Base-by-base conservation (phyloP, 2,113 vertebrate species). In the Oceanodroma tethys region DNA sequence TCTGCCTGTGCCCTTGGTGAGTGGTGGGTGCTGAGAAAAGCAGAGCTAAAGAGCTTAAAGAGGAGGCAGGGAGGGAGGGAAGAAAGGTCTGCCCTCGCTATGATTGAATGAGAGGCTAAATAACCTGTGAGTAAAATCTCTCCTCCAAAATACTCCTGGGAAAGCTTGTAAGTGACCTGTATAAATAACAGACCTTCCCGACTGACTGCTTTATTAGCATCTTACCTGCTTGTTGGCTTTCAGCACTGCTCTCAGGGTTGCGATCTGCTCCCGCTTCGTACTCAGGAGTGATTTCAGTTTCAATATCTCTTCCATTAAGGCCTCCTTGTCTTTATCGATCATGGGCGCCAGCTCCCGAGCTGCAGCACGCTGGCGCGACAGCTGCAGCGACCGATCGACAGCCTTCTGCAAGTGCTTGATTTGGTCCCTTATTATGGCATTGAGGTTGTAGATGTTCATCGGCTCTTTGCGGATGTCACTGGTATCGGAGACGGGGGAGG, bases 401-500 rank as follows among this genome's bases (percentile, higher is more conserved):
- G 99, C 99, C 97, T 99, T 99, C 98, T 99, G 99, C 81, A 99
- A 98, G 91, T 99, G 99, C 96, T 99, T 99, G 96, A 99, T 99
- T 98, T 99, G 99, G 98, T 99, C 99, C 97, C 99, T 98, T 96
- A 99, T 99, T 82, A 99, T 99, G 98, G 99, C 99, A 30, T 99
- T 99, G 92, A 99, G 98, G 98, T 99, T 99, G 97, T 99, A 99
- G 98, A 99, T 99, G 94, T 99, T 99, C 99, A 99, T 99, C 18
- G 99, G 99, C 98, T 99, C 99, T 96, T 99, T 99, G 59, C 99
- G 98, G 95, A 99, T 98, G 97, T 99, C 99, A 68, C 98, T 98
- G 29, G 98, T 97, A 74, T 99, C 99, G 1, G 98, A 98, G 34
- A 98, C 97, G 0, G 98, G 98, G 62, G 99, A 99, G 7, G 99